phyloP scores from a whole-genome alignment of 2,113 vertebrate species.

The Bagarius yarrelli region DNA sequence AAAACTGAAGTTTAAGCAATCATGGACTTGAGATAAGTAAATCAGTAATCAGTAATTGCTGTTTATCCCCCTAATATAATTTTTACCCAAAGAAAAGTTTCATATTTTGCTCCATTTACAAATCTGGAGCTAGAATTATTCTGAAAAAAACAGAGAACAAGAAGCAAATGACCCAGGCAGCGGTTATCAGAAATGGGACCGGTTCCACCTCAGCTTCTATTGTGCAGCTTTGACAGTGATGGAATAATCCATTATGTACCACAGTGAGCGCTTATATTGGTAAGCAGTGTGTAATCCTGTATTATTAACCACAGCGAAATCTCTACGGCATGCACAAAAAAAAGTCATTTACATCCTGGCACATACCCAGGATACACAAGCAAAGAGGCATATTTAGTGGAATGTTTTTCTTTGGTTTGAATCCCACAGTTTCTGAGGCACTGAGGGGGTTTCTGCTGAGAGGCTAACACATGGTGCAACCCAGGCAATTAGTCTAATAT shows the following conservation, averaged over 20 bases:
- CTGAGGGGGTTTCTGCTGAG: neutral
- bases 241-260: conserved; percentile 45
- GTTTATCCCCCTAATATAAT: neutral
- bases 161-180: neutral
- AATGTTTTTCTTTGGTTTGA: neutral
- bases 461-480: neutral
- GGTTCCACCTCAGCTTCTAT: conserved; percentile 13
- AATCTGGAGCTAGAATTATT: conserved; percentile 8
- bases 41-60: neutral
- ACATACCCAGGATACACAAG: conserved; percentile 27
- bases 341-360: conserved; percentile 26
- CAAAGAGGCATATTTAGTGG: neutral
- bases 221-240: conserved; percentile 23
- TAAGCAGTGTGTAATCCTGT: conserved; percentile 35
- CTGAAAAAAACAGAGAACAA: neutral
- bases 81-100: neutral
- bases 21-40: neutral
- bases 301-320: conserved; percentile 41
- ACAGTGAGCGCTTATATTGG: conserved; percentile 32
- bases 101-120: neutral
- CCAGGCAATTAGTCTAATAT: neutral
- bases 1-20: too few species aligned
- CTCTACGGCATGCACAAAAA: conserved; percentile 21
- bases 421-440: neutral
- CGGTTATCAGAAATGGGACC: neutral